Conservation (phyloP, 2,888 invertebrate genomes). For the Omphaloscelis lunosa region DNA sequence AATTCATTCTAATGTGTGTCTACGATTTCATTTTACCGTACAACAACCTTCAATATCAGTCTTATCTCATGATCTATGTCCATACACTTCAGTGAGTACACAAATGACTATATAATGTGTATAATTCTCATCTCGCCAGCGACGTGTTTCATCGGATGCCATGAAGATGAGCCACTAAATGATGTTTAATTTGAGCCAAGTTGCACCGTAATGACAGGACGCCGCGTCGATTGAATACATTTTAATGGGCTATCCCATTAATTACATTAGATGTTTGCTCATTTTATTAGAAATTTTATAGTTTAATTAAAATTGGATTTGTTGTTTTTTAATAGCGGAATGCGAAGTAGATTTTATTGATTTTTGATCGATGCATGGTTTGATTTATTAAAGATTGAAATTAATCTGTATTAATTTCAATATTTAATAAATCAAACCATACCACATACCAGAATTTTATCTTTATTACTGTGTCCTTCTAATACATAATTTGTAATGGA, state of each 20-base stretch:
- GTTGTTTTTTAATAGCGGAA: conserved; percentile 14
- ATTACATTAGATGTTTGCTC: conserved; percentile 37
- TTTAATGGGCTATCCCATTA: conserved; percentile 50
- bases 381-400: not conserved
- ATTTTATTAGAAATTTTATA: conserved; percentile 57
- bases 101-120: conserved; percentile 16
- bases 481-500: not conserved
- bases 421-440: no score
- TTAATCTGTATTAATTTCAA: no score
- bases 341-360: conserved; percentile 11
- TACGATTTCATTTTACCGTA: not conserved
- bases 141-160: conserved; percentile 43
- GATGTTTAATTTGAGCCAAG: conserved; percentile 42
- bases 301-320: conserved; percentile 36
- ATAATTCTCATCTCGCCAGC: conserved; percentile 8
- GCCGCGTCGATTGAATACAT: conserved; percentile 34
- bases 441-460: no score
- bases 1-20: accelerated
- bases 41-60: not conserved
- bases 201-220: conserved; percentile 54
- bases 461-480: not conserved
- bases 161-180: conserved; percentile 36
- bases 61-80: conserved; percentile 13
- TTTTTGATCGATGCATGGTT: not conserved
- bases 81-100: not conserved